Evolutionary conservation across 2,797 vertebrate genomes (phyloP), one percentile per base, ranked within the genome.

Genomic region (Lepilemur septentrionalis): DNA sequence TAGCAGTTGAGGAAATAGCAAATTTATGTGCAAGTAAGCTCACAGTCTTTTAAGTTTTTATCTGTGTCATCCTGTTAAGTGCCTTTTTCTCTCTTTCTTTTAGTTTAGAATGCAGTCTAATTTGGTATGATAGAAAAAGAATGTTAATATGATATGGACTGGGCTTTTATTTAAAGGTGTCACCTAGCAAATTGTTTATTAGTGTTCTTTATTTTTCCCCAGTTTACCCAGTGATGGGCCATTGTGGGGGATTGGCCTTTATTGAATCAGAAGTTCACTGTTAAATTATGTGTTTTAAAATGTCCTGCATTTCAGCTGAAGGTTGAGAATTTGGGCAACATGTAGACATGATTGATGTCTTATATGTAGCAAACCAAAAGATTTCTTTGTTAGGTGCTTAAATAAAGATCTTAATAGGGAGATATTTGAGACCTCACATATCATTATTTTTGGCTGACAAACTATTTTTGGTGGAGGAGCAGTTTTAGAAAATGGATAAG

Each of bases 141-240:
- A 63, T 72, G 25, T 79, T 95, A 46, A 38, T 91, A 38, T 35
- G 82, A 20, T 82, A 35, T 69, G 70, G 46, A 61, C 14, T 41
- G 38, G 35, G 59, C 81, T 93, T 89, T 84, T 93, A 32, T 94
- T 84, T 95, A 75, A 90, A 93, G 48, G 32, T 91, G 59, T 93
- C 38, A 76, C 28, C 46, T 94, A 46, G 48, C 95, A 84, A 91
- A 91, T 92, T 85, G 70, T 70, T 94, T 70, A 25, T 85, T 89
- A 87, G 52, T 61, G 30, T 70, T 91, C n/a, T 89, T 88, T 35
- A 84, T 86, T 89, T 84, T 94, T 91, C 38, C 38, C 48, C 78
- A 17, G 57, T 73, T 95, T 88, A 30, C 57, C 43, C 81, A 69
- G 0, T 88, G 23, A 57, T 43, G 82, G 89, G 78, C 30, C 38